phyloP scores from a whole-genome alignment of 2,113 vertebrate species.

The Gavia stellata region DNA sequence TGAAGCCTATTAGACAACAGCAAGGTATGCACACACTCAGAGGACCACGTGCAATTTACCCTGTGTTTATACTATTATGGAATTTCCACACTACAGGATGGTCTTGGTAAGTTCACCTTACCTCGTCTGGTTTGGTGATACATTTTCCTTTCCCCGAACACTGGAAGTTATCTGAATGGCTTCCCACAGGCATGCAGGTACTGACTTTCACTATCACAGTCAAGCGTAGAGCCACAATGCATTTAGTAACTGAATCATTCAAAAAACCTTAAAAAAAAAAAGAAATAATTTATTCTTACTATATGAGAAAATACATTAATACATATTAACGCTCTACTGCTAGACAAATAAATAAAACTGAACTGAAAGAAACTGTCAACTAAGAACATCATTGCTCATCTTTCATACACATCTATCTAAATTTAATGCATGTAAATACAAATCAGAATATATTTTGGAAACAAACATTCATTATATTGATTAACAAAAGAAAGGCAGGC shows the following conservation, averaged over 20 bases:
- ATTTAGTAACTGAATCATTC: conserved; percentile 79
- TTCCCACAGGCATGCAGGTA: conserved; percentile 79
- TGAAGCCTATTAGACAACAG: background rate
- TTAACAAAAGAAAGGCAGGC: background rate
- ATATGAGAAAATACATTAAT: background rate
- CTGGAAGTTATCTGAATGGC: conserved; percentile 71
- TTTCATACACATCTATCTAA: background rate
- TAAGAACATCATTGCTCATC: background rate
- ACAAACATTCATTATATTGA: background rate
- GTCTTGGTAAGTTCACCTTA: conserved; percentile 54
- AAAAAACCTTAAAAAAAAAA: conserved; percentile 71
- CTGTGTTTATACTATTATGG: background rate
- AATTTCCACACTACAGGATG: background rate
- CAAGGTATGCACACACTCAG: background rate
- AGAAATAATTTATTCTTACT: background rate
- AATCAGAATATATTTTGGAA: background rate
- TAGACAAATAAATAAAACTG: background rate
- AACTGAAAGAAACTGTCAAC: background rate
- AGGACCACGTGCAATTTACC: background rate
- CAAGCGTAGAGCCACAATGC: conserved; percentile 86
- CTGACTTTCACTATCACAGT: conserved; percentile 88
- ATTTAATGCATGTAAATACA: background rate
- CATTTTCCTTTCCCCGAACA: conserved; percentile 91
- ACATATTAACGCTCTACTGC: background rate
- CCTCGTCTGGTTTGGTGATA: conserved; percentile 84